A percentile compares a stretch with the other conserved stretches of the same genome.
Evolutionary conservation across 1,140 invertebrate species (phyloP).

Genomic region (Myzus persicae): DNA sequence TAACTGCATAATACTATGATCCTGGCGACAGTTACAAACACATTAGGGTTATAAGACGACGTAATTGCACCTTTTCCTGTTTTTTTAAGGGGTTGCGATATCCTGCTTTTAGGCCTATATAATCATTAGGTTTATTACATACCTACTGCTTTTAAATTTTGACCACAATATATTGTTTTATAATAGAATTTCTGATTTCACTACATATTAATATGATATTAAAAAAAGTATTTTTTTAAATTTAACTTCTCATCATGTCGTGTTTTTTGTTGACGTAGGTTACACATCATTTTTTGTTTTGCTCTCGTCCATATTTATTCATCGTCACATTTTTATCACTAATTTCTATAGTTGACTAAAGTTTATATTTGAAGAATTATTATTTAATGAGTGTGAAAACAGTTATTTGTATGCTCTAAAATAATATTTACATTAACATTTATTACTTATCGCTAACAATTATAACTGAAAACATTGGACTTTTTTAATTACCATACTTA

Average conservation of each 20-base stretch:
- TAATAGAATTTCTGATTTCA: conserved; percentile 10
- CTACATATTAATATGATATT: background rate
- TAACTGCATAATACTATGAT: background rate
- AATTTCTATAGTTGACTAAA: background rate
- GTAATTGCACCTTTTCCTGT: conserved; percentile 15
- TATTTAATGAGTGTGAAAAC: background rate
- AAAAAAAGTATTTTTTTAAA: background rate
- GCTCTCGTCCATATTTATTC: background rate
- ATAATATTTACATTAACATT: background rate
- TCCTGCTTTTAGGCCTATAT: conserved; percentile 13
- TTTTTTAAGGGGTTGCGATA: conserved; percentile 8
- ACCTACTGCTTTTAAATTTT: background rate
- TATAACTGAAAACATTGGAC: background rate
- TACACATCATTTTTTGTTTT: background rate
- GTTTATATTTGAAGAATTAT: background rate
- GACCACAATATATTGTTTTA: background rate
- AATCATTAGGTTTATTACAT: conserved; percentile 60
- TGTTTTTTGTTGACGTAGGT: too few relatives aligned
- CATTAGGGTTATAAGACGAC: conserved; percentile 28
- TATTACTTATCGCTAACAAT: background rate
- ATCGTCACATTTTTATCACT: background rate
- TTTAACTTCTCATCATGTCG: too few relatives aligned
- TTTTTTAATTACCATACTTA: background rate
- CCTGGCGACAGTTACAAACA: conserved; percentile 37
- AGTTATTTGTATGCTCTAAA: background rate